Evolutionary conservation across 1,140 invertebrate species (phyloP).

Genomic region (Panagrolaimus sp.): DNA sequence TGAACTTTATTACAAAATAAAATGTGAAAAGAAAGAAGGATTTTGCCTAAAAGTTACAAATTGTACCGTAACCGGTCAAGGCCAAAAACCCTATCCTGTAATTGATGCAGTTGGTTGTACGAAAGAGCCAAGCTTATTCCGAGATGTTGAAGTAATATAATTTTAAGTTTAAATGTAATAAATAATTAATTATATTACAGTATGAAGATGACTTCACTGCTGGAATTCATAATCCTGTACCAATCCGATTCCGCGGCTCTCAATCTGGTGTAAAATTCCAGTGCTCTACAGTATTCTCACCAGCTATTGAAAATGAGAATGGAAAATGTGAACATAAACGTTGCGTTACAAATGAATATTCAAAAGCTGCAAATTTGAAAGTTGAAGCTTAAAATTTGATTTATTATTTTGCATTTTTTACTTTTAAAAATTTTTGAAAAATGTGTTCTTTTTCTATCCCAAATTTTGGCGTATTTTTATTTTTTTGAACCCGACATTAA

Average conservation of each 20-base stretch:
- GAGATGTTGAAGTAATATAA: slow-evolving; percentile 42
- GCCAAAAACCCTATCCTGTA: slow-evolving; percentile 37
- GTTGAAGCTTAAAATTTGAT: too few relatives aligned
- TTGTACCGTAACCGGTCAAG: slow-evolving; percentile 35
- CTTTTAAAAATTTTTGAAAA: too few relatives aligned
- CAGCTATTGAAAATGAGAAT: background rate
- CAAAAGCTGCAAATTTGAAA: too few relatives aligned
- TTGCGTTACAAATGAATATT: too few relatives aligned
- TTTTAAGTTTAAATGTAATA: background rate
- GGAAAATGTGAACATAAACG: background rate
- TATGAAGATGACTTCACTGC: slow-evolving; percentile 47
- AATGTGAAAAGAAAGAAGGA: slow-evolving; percentile 34
- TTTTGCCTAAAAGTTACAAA: slow-evolving; percentile 44
- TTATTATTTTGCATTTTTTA: too few relatives aligned
- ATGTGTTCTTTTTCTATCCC: too few relatives aligned
- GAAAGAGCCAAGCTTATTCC: slow-evolving; percentile 40
- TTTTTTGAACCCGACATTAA: too few relatives aligned
- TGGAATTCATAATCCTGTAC: slow-evolving; percentile 45
- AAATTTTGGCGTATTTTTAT: too few relatives aligned
- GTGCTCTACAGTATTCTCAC: slow-evolving; percentile 32
- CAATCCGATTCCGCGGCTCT: slow-evolving; percentile 38
- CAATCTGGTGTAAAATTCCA: slow-evolving; percentile 40
- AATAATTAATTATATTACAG: slow-evolving; percentile 25
- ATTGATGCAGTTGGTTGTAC: slow-evolving; percentile 45
- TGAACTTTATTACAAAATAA: slow-evolving; percentile 50